Base-by-base conservation (phyloP, 2,113 vertebrate species). In the Pygoscelis adeliae region DNA sequence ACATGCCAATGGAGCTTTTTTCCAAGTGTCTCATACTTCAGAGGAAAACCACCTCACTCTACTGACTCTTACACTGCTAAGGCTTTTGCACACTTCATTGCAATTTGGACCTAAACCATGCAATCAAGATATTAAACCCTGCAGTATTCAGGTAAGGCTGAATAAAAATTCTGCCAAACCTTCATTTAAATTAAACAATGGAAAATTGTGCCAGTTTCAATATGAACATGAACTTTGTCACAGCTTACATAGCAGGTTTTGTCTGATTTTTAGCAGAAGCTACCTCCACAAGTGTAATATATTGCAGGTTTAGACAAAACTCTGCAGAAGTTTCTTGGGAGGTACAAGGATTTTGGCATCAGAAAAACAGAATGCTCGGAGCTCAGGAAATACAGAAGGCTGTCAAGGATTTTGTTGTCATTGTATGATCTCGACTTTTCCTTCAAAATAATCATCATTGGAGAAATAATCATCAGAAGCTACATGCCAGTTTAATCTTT, bases 81-180 rank as follows among this genome's bases (percentile, higher is more conserved):
- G 6, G 19, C 21, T 95, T 88, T 66, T 65, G n/a, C 18, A 63
- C 7, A 63, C 7, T 47, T 61, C 36, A 56, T 10, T 61, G 53
- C 21, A 86, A 77, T n/a, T 8, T n/a, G 5, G 16, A 58, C n/a
- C 7, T 61, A 52, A 67, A 61, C 20, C 5, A 32, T 9, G 7
- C 14, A 82, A 26, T 7, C 47, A 59, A 34, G 27, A 44, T 10
- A 63, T 5, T n/a, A 59, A 49, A 66, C 0, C 0, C 7, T 67
- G 26, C 3, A 29, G 15, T 44, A 52, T 58, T 23, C 36, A 79
- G 30, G 26, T 47, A 70, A 30, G 22, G 36, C 40, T 40, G 21
- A 70, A 66, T 22, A 47, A 59, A 66, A 88, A 36, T 20, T n/a
- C 25, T 0, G 3, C 20, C n/a, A 61, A 61, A 47, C 16, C 15